A percentile compares a stretch with the other conserved stretches of the same genome.
phyloP scores from a whole-genome alignment of 2,113 vertebrate species.

The Tympanuchus pallidicinctus region DNA sequence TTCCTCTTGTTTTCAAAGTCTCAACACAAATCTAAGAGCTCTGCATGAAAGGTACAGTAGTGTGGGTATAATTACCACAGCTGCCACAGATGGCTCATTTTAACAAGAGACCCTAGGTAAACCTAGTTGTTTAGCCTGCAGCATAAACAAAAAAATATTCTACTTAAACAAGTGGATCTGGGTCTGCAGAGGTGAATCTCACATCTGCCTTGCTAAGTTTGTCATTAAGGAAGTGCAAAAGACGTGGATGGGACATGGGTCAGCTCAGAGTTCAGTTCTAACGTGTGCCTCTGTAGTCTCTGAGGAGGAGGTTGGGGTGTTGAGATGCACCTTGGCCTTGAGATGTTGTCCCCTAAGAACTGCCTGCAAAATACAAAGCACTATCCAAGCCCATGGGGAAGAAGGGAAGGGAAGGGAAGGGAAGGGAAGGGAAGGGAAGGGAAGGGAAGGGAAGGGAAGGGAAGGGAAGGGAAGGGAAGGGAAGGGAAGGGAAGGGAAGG shows the following conservation, averaged over 20 bases:
- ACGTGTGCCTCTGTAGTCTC: neutral
- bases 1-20: constrained; percentile 69
- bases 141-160: constrained; percentile 82
- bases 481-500: neutral
- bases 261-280: constrained; percentile 48
- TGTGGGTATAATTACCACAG: constrained; percentile 75
- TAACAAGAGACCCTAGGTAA: constrained; percentile 78
- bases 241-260: neutral
- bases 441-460: neutral
- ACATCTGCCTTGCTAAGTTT: constrained; percentile 67
- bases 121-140: constrained; percentile 80
- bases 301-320: neutral
- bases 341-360: neutral
- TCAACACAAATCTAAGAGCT: constrained; percentile 74
- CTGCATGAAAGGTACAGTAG: constrained; percentile 77
- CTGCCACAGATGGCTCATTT: constrained; percentile 81
- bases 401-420: neutral
- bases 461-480: neutral
- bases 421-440: neutral
- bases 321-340: neutral
- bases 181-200: constrained; percentile 66
- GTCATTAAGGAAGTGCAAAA: constrained; percentile 57
- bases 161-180: constrained; percentile 76
- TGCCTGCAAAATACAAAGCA: neutral
- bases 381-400: neutral